A percentile compares a stretch with the other conserved stretches of the same genome.
phyloP scores from a whole-genome alignment of 1,140 invertebrate genomes.

The Drosophila hydei region DNA sequence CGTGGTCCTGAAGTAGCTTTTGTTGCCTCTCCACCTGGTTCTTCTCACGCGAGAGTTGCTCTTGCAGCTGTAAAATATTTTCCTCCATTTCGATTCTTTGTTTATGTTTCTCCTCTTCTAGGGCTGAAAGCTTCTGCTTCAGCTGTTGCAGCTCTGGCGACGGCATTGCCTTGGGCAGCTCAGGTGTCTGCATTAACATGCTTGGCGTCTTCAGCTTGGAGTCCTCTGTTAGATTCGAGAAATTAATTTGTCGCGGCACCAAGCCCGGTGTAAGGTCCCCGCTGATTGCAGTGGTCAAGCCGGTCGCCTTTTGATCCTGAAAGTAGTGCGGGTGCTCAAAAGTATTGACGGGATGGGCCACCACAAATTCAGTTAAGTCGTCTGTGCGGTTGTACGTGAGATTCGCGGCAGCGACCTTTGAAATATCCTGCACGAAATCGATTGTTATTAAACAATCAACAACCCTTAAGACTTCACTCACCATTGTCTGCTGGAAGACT shows the following conservation, averaged over 20 bases:
- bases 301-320: slow-evolving; percentile 59
- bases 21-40: slow-evolving; percentile 57
- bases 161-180: slow-evolving; percentile 45
- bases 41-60: slow-evolving; percentile 47
- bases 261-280: slow-evolving; percentile 64
- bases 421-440: slow-evolving; percentile 63
- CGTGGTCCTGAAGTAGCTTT: slow-evolving; percentile 43
- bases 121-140: slow-evolving; percentile 30
- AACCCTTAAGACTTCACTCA: slow-evolving; percentile 31
- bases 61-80: slow-evolving; percentile 39
- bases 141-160: slow-evolving; percentile 49
- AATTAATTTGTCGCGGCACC: slow-evolving; percentile 80
- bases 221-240: slow-evolving; percentile 77
- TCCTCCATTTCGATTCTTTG: slow-evolving; percentile 47
- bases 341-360: slow-evolving; percentile 65
- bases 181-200: slow-evolving; percentile 72
- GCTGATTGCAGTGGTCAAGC: slow-evolving; percentile 54
- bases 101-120: slow-evolving; percentile 65
- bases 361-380: slow-evolving; percentile 69
- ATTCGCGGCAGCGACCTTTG: slow-evolving; percentile 76
- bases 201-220: slow-evolving; percentile 84
- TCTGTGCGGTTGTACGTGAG: slow-evolving; percentile 77
- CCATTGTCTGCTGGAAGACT: slow-evolving; percentile 74
- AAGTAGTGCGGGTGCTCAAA: slow-evolving; percentile 82
- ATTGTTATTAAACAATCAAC: background rate